Base-by-base conservation (phyloP, 2,888 invertebrate species). In the Philaethria dido region DNA sequence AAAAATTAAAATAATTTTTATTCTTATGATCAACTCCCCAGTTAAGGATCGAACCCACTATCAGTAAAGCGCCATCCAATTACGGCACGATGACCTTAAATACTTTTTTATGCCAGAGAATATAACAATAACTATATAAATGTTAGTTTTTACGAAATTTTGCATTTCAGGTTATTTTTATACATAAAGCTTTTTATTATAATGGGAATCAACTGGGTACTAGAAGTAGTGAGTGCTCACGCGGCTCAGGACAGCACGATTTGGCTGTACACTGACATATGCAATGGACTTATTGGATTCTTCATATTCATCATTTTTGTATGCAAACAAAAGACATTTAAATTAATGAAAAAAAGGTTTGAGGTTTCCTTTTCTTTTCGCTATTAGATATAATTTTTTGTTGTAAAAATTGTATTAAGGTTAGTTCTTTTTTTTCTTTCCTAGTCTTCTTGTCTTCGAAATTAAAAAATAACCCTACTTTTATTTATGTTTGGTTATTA, bases 231-330 rank as follows among this genome's bases (percentile, higher is more conserved):
- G 47, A 88, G 90, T 62, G 57, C 57, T 42, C 42, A 57, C 57
- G 57, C 42, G 62, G 89, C 89, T 0, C 77, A 90, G 8, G 88
- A 91, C 0, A 73, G 85, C 4, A 82, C 82, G 66, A 76, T 94
- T 45, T 96, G 95, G 95, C 93, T 93, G 72, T 77, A 94, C 47
- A 93, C 94, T 1, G 96, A 96, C 75, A 87, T 94, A 29, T 94
- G 94, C 77, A 96, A 96, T 77, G 94, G 95, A 0, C 92, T 95
- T 36, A 95, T 95, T 69, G 96, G 96, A 0, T 85, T 95, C 0
- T 93, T 94, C 57, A 95, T 96, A 57, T 96, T 96, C 85, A 85
- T 95, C 73, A 95, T 96, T 73, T 96, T 96, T 81, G 95, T 96
- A 2, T 95, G 95, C 91, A 96, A 96, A 79, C 89, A 92, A 74